These are phyloP conservation scores for Elegia similella DNA, from an alignment of 2,888 invertebrate genomes.

Conservation along the genomic window DNA sequence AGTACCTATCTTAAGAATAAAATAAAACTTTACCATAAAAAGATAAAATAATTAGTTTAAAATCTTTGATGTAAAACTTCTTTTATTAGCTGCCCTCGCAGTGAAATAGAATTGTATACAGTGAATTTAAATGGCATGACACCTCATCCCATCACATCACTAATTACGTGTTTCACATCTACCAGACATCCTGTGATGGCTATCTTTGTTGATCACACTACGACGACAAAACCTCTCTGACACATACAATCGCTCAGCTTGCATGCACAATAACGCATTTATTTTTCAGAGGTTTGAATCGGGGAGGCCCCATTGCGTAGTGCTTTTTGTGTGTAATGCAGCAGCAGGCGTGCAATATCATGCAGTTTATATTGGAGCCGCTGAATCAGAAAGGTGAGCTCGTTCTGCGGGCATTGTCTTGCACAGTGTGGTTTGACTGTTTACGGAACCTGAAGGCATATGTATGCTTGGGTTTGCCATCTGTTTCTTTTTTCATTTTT, in stretches of 20 bases:
- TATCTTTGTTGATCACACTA: background rate
- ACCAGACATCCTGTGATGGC: no score
- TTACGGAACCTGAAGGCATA: slow-evolving; percentile 37
- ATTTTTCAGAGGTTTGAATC: slow-evolving; percentile 72
- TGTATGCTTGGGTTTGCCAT: slow-evolving; percentile 43
- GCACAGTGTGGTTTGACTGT: slow-evolving; percentile 43
- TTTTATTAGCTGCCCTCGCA: no score
- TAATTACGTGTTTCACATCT: no score
- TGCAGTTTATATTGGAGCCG: slow-evolving; percentile 68
- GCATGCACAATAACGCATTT: slow-evolving; percentile 73
- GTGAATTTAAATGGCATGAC: no score
- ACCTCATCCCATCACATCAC: no score
- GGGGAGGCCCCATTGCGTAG: slow-evolving; percentile 62
- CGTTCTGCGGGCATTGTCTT: slow-evolving; percentile 49
- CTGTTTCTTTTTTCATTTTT: slow-evolving; percentile 17
- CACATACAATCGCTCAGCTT: slow-evolving; percentile 39
- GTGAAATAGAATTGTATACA: no score
- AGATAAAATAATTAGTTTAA: no score
- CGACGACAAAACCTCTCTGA: slow-evolving; percentile 2
- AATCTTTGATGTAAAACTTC: no score
- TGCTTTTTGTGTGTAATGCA: slow-evolving; percentile 76
- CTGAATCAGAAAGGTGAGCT: slow-evolving; percentile 75
- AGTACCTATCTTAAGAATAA: background rate
- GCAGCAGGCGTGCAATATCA: slow-evolving; percentile 55
- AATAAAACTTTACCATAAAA: background rate